Evolutionary conservation across 92 coral and sea anemone genomes (phyloP), one percentile per base, ranked within the genome.

Genomic region (Bergia puertoricense): DNA sequence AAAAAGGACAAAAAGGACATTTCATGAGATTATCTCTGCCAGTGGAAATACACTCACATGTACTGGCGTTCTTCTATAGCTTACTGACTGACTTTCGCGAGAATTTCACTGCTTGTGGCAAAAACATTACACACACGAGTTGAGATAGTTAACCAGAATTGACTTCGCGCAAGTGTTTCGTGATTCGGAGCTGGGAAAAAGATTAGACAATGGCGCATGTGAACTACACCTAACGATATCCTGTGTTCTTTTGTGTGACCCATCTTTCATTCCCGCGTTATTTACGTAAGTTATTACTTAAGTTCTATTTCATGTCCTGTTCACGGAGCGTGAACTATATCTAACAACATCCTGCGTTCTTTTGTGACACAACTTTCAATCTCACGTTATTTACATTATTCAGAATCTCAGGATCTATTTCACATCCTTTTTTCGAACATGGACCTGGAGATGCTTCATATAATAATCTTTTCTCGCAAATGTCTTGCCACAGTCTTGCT

Each of bases 391-490:
- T 56, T 56, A 56, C 18, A 7, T 56, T 56, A 56, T 56, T 56
- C 65, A 56, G 10, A 56, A 2, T 8, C 54, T 48, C 54, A 48
- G 8, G 5, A 4, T 48, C 54, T 48, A 8, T 48, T 79, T 50
- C 30, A 56, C 23, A 46, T 80, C 15, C 72, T 73, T 80, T 30
- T 80, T 80, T 14, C 85, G 69, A 16, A 57, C 71, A 80, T 80
- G 85, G 40, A 80, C 20, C 45, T 80, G 85, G 22, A 84, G 66
- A 56, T 91, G 93, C 80, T 89, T 91, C 40, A 80, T 82, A 46
- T 73, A 81, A 81, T 89, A 86, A 83, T 91, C 89, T 39, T 89
- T 89, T 48, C 90, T 76, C 5, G 93, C 90, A 67, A 91, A 91
- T 20, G 93, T 81, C 85, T 91, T 91, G 15, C 93, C 93, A 73